phyloP scores from a whole-genome alignment of 2,113 vertebrate genomes.

The Phodopus roborovskii region DNA sequence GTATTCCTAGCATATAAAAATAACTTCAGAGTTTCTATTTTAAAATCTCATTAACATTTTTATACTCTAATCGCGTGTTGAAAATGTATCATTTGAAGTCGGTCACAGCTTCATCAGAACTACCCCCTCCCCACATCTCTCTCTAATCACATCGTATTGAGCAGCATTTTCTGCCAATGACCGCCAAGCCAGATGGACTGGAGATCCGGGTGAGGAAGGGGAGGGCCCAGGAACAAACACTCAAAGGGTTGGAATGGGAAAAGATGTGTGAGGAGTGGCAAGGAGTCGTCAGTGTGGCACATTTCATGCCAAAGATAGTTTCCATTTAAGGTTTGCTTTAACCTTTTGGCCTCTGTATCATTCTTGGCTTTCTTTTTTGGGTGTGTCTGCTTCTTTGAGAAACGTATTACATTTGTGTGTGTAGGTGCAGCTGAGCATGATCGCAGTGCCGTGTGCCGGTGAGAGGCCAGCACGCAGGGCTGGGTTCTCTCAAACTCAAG shows the following conservation, averaged over 20 bases:
- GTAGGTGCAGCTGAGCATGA: no score
- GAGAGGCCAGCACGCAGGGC: neutral
- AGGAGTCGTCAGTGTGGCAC: neutral
- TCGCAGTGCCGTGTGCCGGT: neutral
- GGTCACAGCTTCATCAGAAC: slow-evolving; percentile 59
- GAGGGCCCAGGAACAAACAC: neutral
- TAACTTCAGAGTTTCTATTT: slow-evolving; percentile 77
- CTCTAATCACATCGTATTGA: neutral
- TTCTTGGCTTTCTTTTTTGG: neutral
- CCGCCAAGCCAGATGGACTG: neutral
- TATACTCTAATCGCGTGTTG: slow-evolving; percentile 71
- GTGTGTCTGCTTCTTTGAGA: neutral
- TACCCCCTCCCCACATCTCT: neutral
- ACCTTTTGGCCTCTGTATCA: neutral
- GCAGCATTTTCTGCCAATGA: neutral
- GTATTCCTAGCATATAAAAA: slow-evolving; percentile 75
- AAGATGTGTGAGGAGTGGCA: neutral
- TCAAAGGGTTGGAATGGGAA: neutral
- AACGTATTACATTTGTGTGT: neutral
- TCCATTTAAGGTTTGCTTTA: slow-evolving; percentile 20
- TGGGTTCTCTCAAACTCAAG: neutral
- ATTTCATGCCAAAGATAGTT: slow-evolving; percentile 29
- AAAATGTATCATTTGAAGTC: slow-evolving; percentile 75
- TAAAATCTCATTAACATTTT: slow-evolving; percentile 78
- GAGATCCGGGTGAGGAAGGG: neutral